phyloP scores from a whole-genome alignment of 2,888 invertebrate species.

The Gortyna flavago region DNA sequence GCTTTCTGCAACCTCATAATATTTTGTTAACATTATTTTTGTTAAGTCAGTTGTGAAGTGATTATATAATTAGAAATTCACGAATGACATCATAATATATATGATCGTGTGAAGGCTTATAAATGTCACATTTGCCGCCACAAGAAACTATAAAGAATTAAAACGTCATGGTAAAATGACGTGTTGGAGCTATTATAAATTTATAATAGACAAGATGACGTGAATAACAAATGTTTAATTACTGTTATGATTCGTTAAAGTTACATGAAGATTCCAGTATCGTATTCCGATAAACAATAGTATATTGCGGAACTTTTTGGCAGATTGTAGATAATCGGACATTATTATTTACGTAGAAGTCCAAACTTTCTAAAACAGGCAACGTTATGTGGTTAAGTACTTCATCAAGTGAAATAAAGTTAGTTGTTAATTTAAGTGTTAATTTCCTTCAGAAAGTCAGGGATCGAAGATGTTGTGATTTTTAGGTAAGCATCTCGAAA shows the following conservation, averaged over 20 bases:
- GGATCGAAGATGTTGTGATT: background rate
- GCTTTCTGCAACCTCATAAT: background rate
- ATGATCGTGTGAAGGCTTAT: slow-evolving; percentile 5
- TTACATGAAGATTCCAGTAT: slow-evolving; percentile 3
- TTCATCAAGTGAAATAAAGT: background rate
- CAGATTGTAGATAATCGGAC: slow-evolving; percentile 14
- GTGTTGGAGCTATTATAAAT: background rate
- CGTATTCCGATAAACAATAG: slow-evolving; percentile 22
- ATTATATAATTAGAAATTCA: background rate
- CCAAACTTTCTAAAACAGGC: slow-evolving; percentile 6
- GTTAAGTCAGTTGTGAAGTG: background rate
- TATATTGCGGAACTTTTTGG: slow-evolving; percentile 32
- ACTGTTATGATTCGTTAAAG: background rate
- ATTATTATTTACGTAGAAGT: slow-evolving; percentile 10
- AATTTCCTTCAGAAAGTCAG: background rate
- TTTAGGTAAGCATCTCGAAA: background rate
- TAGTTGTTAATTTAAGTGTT: background rate
- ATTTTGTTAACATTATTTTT: slow-evolving; percentile 12
- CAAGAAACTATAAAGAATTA: slow-evolving; percentile 42
- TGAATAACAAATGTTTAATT: slow-evolving; percentile 10
- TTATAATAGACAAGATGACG: background rate
- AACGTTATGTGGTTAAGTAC: background rate
- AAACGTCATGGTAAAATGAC: slow-evolving; percentile 36
- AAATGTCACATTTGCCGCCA: slow-evolving; percentile 29
- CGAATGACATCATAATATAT: background rate